Evolutionary conservation across 2,113 vertebrate genomes (phyloP), one percentile per base, ranked within the genome.

Genomic region (Planiliza haematocheilus): DNA sequence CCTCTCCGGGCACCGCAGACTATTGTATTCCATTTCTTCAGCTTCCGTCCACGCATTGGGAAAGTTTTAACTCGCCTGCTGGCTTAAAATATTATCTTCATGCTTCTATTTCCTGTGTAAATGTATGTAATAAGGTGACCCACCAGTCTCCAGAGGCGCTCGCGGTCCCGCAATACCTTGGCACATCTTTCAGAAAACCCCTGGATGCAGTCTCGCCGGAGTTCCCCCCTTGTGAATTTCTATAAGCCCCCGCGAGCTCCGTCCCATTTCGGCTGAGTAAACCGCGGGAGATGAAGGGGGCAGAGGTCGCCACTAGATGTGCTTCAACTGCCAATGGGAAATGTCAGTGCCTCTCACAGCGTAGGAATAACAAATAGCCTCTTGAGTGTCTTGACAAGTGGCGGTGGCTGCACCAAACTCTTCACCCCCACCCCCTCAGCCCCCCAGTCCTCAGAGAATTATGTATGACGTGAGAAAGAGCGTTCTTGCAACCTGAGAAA

Each of bases 221-320:
- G 30, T 45, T 62, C 87, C 77, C 51, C 21, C 24, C 24, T 5
- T 0, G 18, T 83, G 86, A 74, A 86, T 88, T 75, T 73, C 75
- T 67, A 67, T 50, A 62, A 83, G 76, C 67, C 62, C 77, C 57
- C 0, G 20, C 7, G 20, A 79, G 75, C 87, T 68, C 53, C 55
- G 79, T 90, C 84, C 81, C 70, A 87, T 81, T 91, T 89, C 70
- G 79, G 67, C 77, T 56, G 78, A 84, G 83, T 82, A 90, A 89
- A 81, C 85, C 88, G 43, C 84, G 18, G 72, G 86, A 85, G 86
- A 86, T 79, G 81, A 80, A 55, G 70, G 49, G 83, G 60, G 70
- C 79, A 89, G 60, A 82, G 85, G 85, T 56, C 78, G 70, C 43
- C 0, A 43, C 75, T 41, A 43, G 75, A 79, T 89, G 85, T 83